Evolutionary conservation across 1,140 invertebrate species (phyloP), one percentile per base, ranked within the genome.

Genomic region (Cardiocondyla obscurior): DNA sequence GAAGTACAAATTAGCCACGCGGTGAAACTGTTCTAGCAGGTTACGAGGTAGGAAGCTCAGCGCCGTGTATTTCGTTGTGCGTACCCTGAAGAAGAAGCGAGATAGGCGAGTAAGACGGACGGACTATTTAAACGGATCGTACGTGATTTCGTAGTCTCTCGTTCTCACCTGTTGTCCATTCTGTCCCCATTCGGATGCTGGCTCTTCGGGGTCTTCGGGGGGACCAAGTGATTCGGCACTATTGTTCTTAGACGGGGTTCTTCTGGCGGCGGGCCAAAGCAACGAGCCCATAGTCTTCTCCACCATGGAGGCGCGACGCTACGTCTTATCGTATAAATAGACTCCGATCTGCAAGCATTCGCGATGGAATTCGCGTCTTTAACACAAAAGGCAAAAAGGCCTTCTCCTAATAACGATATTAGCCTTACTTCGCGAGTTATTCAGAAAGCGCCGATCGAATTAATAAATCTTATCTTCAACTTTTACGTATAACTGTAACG

Each of bases 1-100:
- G 94, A 99, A 99, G 94, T 99, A 99, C 83, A 99, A 95, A 95
- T 99, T 99, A 49, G 99, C 99, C 91, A 99, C 98, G 36, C 98
- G 96, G 94, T 99, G 98, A 94, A 99, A 99, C 94, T 99, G 99
- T 94, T 99, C 99, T 92, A 99, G 96, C 28, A 99, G 94, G 94
- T 99, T 99, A 92, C 99, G 98, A 12, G 99, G 98, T 89, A 99
- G 94, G 94, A 99, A 99, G 89, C 97, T 98, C 42, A 99, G 94
- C 42, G 98, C 90, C 6, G 98, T 99, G 93, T 99, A 99, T 94
- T 99, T 99, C 3, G 98, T 99, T 91, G 99, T 99, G 90, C 97
- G 96, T 91, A 99, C 97, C 93, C 96, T 96, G 67, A 53, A 90
- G 85, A 36, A 55, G 33, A 83, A 36, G 46, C 1, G 28, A 7